A percentile compares a stretch with the other conserved stretches of the same genome.
These are phyloP conservation scores for Lamellibrachia luymesi DNA, from an alignment of 1,140 invertebrate genomes.

Conservation along the genomic window DNA sequence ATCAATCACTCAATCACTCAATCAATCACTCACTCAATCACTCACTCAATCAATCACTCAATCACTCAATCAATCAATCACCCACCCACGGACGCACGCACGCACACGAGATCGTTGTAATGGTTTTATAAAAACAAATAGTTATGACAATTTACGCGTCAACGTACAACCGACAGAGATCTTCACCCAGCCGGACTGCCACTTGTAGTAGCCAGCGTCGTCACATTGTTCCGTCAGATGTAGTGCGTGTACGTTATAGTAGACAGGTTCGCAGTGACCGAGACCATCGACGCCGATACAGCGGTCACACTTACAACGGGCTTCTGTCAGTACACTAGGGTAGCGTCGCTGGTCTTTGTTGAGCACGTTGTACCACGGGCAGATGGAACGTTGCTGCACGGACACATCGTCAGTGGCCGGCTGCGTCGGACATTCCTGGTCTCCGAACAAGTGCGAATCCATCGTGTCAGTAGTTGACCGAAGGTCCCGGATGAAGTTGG, in stretches of 20 bases:
- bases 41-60: too few species aligned
- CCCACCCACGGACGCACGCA: too few species aligned
- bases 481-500: neutral
- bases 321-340: neutral
- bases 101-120: too few species aligned
- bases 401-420: neutral
- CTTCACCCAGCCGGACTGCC: slow-evolving; percentile 7
- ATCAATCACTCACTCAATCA: too few species aligned
- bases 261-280: slow-evolving; percentile 9
- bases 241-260: slow-evolving; percentile 7
- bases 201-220: neutral
- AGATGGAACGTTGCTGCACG: slow-evolving; percentile 6
- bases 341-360: slow-evolving; percentile 6
- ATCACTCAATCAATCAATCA: too few species aligned
- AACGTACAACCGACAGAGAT: neutral
- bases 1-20: too few species aligned
- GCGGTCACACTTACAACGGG: neutral
- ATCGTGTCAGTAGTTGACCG: neutral
- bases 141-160: too few species aligned
- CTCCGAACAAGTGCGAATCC: neutral
- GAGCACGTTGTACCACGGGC: slow-evolving; percentile 20
- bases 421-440: slow-evolving; percentile 14
- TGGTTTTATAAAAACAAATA: too few species aligned
- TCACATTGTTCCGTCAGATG: neutral
- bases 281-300: slow-evolving; percentile 10